Percentiles rank a stretch among this genome's conserved stretches.
Conservation (phyloP, 2,797 vertebrate species). For the Sebastes taczanowskii region DNA sequence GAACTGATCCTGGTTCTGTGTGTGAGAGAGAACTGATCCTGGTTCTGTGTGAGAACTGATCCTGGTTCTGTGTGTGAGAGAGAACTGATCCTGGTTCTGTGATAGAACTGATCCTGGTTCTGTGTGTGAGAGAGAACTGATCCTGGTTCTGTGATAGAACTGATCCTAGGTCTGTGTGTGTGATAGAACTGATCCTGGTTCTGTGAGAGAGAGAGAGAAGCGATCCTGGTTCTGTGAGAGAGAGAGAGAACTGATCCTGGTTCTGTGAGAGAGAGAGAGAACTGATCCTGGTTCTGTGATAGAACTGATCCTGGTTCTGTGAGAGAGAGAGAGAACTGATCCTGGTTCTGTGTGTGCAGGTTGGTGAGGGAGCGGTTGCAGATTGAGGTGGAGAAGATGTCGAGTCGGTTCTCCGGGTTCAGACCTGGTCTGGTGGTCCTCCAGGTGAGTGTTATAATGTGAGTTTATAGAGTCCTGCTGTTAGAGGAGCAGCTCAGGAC, state of each 20-base stretch:
- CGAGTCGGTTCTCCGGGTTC: slow-evolving; percentile 83
- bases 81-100: neutral
- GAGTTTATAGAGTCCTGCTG: neutral
- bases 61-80: neutral
- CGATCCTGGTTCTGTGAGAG: no score
- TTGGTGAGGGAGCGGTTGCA: slow-evolving; percentile 87
- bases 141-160: neutral
- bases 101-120: neutral
- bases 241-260: no score
- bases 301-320: no score
- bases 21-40: neutral
- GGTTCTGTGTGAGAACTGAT: neutral
- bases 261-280: no score
- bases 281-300: no score
- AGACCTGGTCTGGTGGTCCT: slow-evolving; percentile 89
- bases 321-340: no score
- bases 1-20: neutral
- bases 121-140: neutral
- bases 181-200: neutral
- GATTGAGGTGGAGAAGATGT: slow-evolving; percentile 87
- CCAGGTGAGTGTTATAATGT: slow-evolving; percentile 53
- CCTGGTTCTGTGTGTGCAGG: slow-evolving; percentile 65
- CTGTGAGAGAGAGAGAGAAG: neutral
- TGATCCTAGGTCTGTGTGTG: neutral
- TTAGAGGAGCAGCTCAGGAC: no score